A percentile compares a stretch with the other conserved stretches of the same genome.
These are phyloP conservation scores for Rotaria sp. DNA, from an alignment of 2,888 invertebrate genomes.

Conservation along the genomic window DNA sequence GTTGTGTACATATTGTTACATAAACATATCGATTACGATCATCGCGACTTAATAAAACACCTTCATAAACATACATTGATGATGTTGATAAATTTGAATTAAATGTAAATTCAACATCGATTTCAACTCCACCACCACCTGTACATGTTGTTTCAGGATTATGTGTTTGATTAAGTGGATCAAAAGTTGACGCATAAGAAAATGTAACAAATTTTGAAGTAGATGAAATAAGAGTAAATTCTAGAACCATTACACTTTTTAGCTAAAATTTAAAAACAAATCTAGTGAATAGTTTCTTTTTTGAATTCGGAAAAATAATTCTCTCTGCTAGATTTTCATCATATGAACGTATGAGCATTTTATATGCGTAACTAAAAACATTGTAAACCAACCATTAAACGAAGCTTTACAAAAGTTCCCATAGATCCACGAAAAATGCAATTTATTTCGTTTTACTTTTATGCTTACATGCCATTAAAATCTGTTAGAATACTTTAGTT, in stretches of 20 bases:
- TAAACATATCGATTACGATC: not conserved
- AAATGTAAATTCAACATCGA: not conserved
- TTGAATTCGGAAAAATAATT: no score
- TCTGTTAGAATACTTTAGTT: no score
- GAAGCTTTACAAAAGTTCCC: no score
- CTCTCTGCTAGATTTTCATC: no score
- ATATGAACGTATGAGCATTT: no score
- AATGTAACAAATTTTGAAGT: not conserved
- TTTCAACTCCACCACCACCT: not conserved
- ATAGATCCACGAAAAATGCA: no score
- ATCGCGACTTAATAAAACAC: not conserved
- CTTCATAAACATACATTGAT: slow-evolving; percentile 2
- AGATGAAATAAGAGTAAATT: not conserved
- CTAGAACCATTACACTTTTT: slow-evolving; percentile 14
- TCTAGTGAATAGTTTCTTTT: no score
- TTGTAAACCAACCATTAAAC: no score
- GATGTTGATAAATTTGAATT: slow-evolving; percentile 5
- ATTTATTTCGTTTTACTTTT: no score
- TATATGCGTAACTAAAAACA: no score
- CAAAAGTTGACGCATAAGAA: not conserved
- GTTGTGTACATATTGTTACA: not conserved
- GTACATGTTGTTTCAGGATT: not conserved
- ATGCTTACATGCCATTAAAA: no score
- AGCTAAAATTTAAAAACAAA: not conserved
- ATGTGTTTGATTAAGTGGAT: slow-evolving; percentile 28